Conservation (phyloP, 2,797 vertebrate genomes). For the Sebastes hopkinsi region DNA sequence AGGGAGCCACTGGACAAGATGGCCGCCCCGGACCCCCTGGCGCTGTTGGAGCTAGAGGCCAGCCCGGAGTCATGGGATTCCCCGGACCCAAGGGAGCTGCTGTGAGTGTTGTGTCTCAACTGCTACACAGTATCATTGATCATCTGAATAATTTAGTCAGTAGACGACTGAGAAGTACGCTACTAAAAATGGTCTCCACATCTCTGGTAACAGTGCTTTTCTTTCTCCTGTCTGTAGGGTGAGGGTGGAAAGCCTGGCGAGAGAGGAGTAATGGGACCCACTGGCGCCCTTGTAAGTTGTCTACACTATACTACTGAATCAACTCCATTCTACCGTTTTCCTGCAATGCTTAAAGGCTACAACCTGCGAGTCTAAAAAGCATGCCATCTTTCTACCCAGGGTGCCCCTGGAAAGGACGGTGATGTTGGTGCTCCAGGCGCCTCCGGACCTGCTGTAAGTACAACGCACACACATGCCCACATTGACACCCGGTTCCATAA, state of each 20-base stretch:
- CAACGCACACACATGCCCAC: background rate
- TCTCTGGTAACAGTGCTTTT: background rate
- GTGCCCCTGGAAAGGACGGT: slow-evolving; percentile 95
- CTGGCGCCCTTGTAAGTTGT: slow-evolving; percentile 86
- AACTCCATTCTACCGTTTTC: background rate
- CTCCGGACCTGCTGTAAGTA: slow-evolving; percentile 91
- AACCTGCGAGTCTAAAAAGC: slow-evolving; percentile 14
- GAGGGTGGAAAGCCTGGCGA: slow-evolving; percentile 94
- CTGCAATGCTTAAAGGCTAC: background rate
- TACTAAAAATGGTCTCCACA: background rate
- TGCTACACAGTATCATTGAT: background rate
- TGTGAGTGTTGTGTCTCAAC: slow-evolving; percentile 80
- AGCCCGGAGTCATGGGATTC: slow-evolving; percentile 99
- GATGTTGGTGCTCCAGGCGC: slow-evolving; percentile 92
- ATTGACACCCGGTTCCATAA: background rate
- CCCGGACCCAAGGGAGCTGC: slow-evolving; percentile 95
- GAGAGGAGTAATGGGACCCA: slow-evolving; percentile 86
- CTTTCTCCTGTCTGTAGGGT: slow-evolving; percentile 79
- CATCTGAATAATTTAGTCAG: background rate
- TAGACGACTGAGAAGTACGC: background rate
- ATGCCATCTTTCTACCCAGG: slow-evolving; percentile 62
- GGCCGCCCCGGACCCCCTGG: slow-evolving; percentile 92
- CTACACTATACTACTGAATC: background rate
- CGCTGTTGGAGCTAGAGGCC: slow-evolving; percentile 90
- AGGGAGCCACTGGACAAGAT: slow-evolving; percentile 95